Percentiles rank a stretch among this genome's conserved stretches.
Evolutionary conservation across 1,140 invertebrate species (phyloP).

Genomic region (Bilobella aurantiaca): DNA sequence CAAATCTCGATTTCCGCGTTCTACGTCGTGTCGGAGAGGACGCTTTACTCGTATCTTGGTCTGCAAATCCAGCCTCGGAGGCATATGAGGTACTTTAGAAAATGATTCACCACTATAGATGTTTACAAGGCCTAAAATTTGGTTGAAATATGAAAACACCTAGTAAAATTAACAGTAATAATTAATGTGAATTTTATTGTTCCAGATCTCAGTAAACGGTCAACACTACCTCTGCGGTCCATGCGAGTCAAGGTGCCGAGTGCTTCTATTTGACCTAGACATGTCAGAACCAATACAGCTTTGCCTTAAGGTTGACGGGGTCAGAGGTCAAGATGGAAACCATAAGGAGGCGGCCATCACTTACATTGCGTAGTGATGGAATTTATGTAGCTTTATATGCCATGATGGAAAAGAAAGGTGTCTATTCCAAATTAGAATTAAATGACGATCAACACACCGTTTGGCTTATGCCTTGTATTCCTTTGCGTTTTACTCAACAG

Average conservation of each 20-base stretch:
- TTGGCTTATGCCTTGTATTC: no score
- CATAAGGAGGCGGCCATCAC: slow-evolving; percentile 32
- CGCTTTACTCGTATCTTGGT: slow-evolving; percentile 37
- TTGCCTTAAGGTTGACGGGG: slow-evolving; percentile 19
- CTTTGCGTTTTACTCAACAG: no score
- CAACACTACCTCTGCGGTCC: slow-evolving; percentile 29
- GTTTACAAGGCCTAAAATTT: no score
- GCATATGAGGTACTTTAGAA: slow-evolving; percentile 36
- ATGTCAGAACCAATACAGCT: slow-evolving; percentile 30
- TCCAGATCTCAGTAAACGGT: slow-evolving; percentile 37
- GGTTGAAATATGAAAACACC: no score
- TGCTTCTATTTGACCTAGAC: slow-evolving; percentile 36
- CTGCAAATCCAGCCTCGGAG: slow-evolving; percentile 13
- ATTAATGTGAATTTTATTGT: slow-evolving; percentile 1
- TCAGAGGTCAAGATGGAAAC: slow-evolving; percentile 10
- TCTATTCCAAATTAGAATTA: no score
- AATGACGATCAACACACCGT: no score
- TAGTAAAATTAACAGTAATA: not conserved
- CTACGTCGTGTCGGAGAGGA: slow-evolving; percentile 35
- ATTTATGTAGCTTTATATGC: no score
- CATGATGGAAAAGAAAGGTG: no score
- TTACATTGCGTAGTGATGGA: slow-evolving; percentile 17
- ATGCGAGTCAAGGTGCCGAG: slow-evolving; percentile 35
- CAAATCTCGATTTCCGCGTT: slow-evolving; percentile 34
- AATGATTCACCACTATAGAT: not conserved